Base-by-base conservation (phyloP, 2,888 invertebrate species). In the Catocala nupta region DNA sequence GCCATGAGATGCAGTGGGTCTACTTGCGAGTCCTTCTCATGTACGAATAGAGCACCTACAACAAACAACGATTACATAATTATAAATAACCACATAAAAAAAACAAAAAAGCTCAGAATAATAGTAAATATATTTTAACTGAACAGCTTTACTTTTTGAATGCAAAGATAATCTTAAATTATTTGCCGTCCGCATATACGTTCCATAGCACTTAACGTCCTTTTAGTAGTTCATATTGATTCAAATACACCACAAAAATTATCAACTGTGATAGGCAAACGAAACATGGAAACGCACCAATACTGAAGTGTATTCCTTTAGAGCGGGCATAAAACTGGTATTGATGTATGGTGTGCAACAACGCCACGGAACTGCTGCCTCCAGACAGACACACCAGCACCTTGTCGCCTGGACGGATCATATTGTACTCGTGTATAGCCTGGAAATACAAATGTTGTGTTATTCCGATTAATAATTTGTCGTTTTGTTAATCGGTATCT, bases 331-430 rank as follows among this genome's bases (percentile, higher is more conserved):
- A 96, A 87, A 96, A 97, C 91, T 97, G 97, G 88, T 98, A 98
- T 85, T 98, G 98, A 59, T 97, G 96, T 79, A 98, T 91, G 0
- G 97, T 96, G 85, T 98, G 98, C 0, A 98, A 92, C 9, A 98
- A 92, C 0, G 97, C 96, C n/a, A 98, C 90, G 0, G 98, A 98
- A 82, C 97, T 96, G 73, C 97, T 96, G 3, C 97, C 97, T 0
- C 97, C 98, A 0, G 98, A 98, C 50, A 98, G 91, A 83, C 98
- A 98, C 11, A 98, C 96, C 82, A 98, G 93, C 12, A 98, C 96
- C 68, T 96, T 95, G 86, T 98, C 98, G 2, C 97, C 97, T 71
- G 97, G 96, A 57, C 96, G 95, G 61, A 98, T 95, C 98, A 98
- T 98, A 68, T 96, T 95, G 89, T 96, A 98, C 82, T 98, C 97